Conservation (phyloP, 2,113 vertebrate genomes). For the Xiphias gladius region DNA sequence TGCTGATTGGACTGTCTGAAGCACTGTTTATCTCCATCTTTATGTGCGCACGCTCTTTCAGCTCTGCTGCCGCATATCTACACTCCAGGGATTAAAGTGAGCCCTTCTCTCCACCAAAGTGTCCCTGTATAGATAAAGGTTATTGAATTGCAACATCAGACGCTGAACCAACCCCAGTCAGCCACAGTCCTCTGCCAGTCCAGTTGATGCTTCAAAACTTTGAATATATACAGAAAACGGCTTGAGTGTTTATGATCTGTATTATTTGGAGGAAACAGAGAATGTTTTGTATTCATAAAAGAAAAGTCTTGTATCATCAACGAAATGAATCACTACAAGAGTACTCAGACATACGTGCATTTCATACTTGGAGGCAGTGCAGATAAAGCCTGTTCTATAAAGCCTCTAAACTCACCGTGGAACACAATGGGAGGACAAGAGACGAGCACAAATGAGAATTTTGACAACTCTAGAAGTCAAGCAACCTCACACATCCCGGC, state of each 20-base stretch:
- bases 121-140: conserved; percentile 36
- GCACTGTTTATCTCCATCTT: conserved; percentile 33
- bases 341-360: conserved; percentile 30
- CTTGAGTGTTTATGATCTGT: conserved; percentile 26
- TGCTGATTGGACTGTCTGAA: conserved; percentile 46
- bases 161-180: conserved; percentile 23
- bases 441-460: conserved; percentile 32
- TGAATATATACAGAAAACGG: background rate
- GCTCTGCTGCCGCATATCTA: conserved; percentile 11
- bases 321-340: conserved; percentile 36
- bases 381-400: conserved; percentile 46
- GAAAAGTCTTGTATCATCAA: conserved; percentile 48
- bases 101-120: conserved; percentile 14
- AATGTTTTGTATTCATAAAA: conserved; percentile 55
- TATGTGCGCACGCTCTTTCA: conserved; percentile 11
- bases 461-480: conserved; percentile 35
- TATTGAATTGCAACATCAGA: conserved; percentile 37
- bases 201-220: conserved; percentile 38
- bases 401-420: conserved; percentile 41
- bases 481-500: conserved; percentile 39
- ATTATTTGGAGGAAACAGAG: conserved; percentile 7
- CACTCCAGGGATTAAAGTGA: conserved; percentile 35
- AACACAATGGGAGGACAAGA: conserved; percentile 20
- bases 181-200: background rate
- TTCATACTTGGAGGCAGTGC: conserved; percentile 37